Evolutionary conservation across 2,797 vertebrate species (phyloP).

Genomic region (Capromys pilorides): DNA sequence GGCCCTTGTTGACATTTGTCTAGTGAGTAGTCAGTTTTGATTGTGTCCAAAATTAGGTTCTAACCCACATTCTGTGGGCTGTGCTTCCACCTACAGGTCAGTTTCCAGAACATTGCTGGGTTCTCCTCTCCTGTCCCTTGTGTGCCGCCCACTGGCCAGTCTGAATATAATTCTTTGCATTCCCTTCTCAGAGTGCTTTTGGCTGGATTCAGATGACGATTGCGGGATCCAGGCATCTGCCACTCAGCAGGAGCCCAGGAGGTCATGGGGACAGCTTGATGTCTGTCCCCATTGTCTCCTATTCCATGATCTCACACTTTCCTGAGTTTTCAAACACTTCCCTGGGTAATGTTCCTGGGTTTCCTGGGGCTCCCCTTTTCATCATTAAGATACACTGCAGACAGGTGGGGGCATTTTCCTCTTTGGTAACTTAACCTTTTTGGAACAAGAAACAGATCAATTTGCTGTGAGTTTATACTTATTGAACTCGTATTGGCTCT

Average conservation of each 20-base stretch:
- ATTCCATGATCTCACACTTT: neutral
- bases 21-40: neutral
- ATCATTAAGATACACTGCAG: neutral
- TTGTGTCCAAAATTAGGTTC: neutral
- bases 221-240: neutral
- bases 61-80: neutral
- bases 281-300: neutral
- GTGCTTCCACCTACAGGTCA: neutral
- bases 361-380: neutral
- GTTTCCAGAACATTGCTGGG: neutral
- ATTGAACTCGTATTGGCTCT: neutral
- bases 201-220: neutral
- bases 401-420: neutral
- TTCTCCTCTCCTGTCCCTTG: neutral
- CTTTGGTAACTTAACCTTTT: neutral
- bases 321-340: neutral
- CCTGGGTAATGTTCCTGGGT: neutral
- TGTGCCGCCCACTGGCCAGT: neutral
- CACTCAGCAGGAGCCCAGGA: neutral
- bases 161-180: neutral
- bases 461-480: neutral
- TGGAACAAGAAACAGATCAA: neutral
- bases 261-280: neutral
- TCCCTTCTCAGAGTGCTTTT: neutral
- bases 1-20: neutral